Conservation (phyloP, 1,140 invertebrate genomes). For the Frieseomelitta varia region DNA sequence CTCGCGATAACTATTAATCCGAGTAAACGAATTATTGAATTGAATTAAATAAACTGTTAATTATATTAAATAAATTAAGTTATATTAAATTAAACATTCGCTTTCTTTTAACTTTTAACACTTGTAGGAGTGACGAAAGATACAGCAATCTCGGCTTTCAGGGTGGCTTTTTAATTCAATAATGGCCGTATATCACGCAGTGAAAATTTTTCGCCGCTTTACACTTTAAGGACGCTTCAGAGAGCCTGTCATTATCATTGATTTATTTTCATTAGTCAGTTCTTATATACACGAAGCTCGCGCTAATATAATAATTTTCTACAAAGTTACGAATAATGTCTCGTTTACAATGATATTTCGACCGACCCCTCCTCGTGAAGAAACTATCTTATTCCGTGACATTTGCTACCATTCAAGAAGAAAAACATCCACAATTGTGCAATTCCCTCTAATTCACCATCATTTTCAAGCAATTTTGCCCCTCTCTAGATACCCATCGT, state of each 20-base stretch:
- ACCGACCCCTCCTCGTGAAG: neutral
- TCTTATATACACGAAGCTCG: neutral
- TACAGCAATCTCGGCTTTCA: neutral
- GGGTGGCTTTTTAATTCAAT: neutral
- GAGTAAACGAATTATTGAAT: too few species aligned
- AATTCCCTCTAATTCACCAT: neutral
- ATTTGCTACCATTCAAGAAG: neutral
- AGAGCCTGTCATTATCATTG: neutral
- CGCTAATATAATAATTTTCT: slow-evolving; percentile 20
- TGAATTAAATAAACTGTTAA: too few species aligned
- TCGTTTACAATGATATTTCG: neutral
- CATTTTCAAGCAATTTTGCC: neutral
- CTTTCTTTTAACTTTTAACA: neutral
- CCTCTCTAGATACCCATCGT: neutral
- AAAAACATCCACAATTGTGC: neutral
- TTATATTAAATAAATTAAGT: too few species aligned
- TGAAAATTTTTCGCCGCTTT: neutral
- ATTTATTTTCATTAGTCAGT: slow-evolving; percentile 26
- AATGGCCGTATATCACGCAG: neutral
- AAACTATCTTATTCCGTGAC: neutral
- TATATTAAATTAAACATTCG: neutral
- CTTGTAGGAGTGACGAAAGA: neutral
- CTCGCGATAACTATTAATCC: too few species aligned
- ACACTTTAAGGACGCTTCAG: neutral
- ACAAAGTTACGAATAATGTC: neutral